These are phyloP conservation scores for Halocynthia aurantium DNA, from an alignment of 23 tunicate genomes.

Conservation along the genomic window DNA sequence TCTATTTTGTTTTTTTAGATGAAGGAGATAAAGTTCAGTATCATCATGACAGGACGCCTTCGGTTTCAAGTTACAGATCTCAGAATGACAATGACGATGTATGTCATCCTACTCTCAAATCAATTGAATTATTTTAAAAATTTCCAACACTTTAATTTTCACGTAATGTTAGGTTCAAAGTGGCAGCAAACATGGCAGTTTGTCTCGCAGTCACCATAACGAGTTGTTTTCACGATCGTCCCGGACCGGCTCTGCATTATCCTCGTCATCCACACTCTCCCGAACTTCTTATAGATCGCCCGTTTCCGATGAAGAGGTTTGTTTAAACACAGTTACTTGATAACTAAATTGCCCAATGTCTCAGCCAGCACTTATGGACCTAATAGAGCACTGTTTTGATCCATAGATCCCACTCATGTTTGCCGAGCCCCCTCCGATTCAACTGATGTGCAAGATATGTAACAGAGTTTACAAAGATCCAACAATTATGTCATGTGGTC, in stretches of 20 bases:
- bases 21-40: conserved; percentile 63
- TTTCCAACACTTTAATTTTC: not conserved
- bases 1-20: not conserved
- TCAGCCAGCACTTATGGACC: too few relatives aligned
- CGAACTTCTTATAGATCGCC: conserved; percentile 31
- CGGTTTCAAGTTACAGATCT: conserved; percentile 60
- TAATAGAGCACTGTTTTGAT: not conserved
- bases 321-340: not conserved
- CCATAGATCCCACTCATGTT: conserved; percentile 52
- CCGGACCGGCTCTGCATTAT: conserved; percentile 26
- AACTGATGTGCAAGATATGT: conserved; percentile 82
- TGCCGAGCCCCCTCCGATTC: conserved; percentile 70
- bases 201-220: conserved; percentile 29
- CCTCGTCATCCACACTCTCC: conserved; percentile 73
- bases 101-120: not conserved
- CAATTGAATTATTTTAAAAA: too few relatives aligned
- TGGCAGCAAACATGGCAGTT: conserved; percentile 22
- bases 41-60: conserved; percentile 49
- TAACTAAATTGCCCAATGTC: too few relatives aligned
- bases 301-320: conserved; percentile 31
- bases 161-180: conserved; percentile 2
- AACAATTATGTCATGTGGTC: conserved; percentile 87
- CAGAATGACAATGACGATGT: conserved; percentile 52
- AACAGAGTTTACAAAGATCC: conserved; percentile 59
- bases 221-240: conserved; percentile 32